phyloP scores from a whole-genome alignment of 2,113 vertebrate genomes.

The Formicarius rufipectus region DNA sequence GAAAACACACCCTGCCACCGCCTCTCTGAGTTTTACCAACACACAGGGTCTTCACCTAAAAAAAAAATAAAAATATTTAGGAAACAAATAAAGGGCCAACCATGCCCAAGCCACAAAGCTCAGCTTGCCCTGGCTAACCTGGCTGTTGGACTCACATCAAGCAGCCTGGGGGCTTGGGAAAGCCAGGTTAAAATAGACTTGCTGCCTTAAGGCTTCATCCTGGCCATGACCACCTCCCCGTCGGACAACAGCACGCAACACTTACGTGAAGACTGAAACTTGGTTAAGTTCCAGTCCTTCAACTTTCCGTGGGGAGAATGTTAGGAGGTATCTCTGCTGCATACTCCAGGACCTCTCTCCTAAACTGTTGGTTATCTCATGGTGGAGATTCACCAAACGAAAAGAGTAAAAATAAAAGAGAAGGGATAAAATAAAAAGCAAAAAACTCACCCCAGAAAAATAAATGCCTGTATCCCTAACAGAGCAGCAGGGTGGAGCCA shows the following conservation, averaged over 20 bases:
- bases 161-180: accelerated
- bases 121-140: neutral
- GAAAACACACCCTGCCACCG: neutral
- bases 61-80: neutral
- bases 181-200: neutral
- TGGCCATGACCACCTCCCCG: neutral
- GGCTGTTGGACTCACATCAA: neutral
- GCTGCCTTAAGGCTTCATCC: neutral
- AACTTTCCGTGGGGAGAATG: neutral
- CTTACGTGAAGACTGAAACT: constrained; percentile 1
- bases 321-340: neutral
- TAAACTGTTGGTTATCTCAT: neutral
- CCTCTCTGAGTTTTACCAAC: neutral
- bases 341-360: neutral
- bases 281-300: neutral
- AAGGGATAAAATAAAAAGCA: neutral
- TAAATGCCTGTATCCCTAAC: neutral
- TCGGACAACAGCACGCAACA: neutral
- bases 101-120: neutral
- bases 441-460: neutral
- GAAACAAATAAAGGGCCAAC: neutral
- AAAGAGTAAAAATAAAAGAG: too few relatives aligned
- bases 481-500: constrained; percentile 11
- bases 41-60: neutral
- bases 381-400: neutral